Conservation (phyloP, 2,888 invertebrate species). For the Patella pellucida region DNA sequence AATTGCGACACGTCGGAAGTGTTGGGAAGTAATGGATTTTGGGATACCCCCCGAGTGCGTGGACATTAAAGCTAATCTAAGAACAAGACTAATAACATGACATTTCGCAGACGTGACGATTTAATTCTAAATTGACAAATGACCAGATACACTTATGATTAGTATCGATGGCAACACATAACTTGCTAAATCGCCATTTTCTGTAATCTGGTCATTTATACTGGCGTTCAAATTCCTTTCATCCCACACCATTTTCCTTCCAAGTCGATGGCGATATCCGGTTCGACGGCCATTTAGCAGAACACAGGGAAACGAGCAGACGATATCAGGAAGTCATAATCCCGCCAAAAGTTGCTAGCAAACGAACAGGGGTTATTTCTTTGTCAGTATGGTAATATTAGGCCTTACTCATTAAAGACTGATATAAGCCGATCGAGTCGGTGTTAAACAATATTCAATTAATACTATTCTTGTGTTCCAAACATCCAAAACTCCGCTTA, state of each 20-base stretch:
- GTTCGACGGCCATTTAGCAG: slow-evolving; percentile 1
- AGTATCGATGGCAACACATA: not conserved
- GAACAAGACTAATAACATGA: slow-evolving; percentile 2
- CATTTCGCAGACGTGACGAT: slow-evolving; percentile 1
- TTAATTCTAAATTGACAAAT: not conserved
- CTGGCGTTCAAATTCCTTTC: not conserved
- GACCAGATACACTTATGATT: not conserved
- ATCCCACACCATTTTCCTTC: slow-evolving; percentile 3
- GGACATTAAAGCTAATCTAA: slow-evolving; percentile 4
- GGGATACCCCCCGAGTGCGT: not conserved
- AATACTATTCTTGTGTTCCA: not conserved
- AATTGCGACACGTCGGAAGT: no score
- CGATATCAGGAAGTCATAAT: slow-evolving; percentile 11
- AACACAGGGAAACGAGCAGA: slow-evolving; percentile 1
- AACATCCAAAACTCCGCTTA: not conserved
- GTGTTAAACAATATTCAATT: slow-evolving; percentile 10
- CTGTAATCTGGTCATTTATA: slow-evolving; percentile 5
- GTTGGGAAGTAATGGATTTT: no score
- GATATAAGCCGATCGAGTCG: not conserved
- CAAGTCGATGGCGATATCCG: slow-evolving; percentile 10
- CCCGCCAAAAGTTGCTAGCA: slow-evolving; percentile 9
- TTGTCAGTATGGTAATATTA: slow-evolving; percentile 7
- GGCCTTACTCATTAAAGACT: not conserved
- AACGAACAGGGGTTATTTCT: slow-evolving; percentile 1
- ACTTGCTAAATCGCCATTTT: slow-evolving; percentile 2